Base-by-base conservation (phyloP, 2,888 invertebrate species). In the Pseudolycoriella hygida region DNA sequence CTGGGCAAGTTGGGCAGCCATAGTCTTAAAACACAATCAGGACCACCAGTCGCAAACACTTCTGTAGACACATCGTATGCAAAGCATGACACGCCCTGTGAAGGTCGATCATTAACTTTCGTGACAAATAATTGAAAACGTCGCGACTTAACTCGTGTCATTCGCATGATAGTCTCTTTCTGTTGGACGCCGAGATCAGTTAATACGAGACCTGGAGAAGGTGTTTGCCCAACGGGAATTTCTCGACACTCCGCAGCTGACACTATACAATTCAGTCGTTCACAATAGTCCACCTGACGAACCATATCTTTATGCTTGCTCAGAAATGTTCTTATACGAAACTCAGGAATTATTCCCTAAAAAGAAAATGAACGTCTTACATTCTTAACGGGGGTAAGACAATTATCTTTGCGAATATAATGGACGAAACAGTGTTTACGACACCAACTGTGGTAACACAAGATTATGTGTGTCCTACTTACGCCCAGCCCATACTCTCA, bases 1-100 rank as follows among this genome's bases (percentile, higher is more conserved):
- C 67, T 64, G 2, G 80, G 73, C n/a, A 82, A 75, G 58, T 82
- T 83, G 1, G 84, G 76, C 62, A 82, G 85, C 87, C 87, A 89
- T 44, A 85, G 67, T 32, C 85, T 73, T 19, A 84, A 70, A 44
- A 72, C 58, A 53, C 80, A 78, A 62, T 88, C 87, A 6, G 81
- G 76, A 3, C 87, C 80, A 2, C 86, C 87, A 2, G 77, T 78
- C 45, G 72, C 77, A 42, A 80, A 56, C 40, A 74, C 60, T 52
- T 74, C 74, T 17, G 67, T 65, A 12, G 67, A 70, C 59, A 73
- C 76, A 52, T 71, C 71, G 54, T 76, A 65, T 46, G 68, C 71
- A 55, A 79, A 79, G 50, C 76, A 76, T 51, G 74, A 72, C 30
- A 74, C 70, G 17, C 79, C 79, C 73, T 73, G 43, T 20, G 50